Conservation (phyloP, 2,888 invertebrate species). For the Carpatolechia fugitivella region DNA sequence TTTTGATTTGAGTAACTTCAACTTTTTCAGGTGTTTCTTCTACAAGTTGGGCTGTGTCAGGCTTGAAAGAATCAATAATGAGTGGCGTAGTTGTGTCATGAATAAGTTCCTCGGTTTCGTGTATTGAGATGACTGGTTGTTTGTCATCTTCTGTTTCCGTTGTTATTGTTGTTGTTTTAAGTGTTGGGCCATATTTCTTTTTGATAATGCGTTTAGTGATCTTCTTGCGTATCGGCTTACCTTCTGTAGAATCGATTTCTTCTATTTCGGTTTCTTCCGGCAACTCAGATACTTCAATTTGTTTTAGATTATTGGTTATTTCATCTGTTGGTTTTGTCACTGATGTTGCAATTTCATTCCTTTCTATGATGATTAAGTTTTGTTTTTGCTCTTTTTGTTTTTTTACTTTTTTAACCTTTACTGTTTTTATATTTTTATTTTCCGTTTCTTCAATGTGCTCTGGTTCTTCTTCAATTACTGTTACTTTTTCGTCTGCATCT, state of each 20-base stretch:
- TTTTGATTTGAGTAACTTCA: slow-evolving; percentile 24
- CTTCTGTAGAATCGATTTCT: slow-evolving; percentile 14
- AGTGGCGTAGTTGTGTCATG: slow-evolving; percentile 36
- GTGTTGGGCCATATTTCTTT: slow-evolving; percentile 33
- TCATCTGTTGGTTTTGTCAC: background rate
- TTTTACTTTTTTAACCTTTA: background rate
- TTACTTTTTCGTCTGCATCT: background rate
- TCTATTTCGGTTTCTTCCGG: no score
- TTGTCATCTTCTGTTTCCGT: slow-evolving; percentile 33
- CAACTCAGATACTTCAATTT: slow-evolving; percentile 35
- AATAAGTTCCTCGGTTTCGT: slow-evolving; percentile 34
- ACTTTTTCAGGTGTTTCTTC: slow-evolving; percentile 29
- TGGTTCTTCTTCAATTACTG: no score
- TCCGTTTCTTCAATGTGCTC: background rate
- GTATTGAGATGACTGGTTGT: slow-evolving; percentile 39
- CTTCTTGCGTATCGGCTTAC: slow-evolving; percentile 23
- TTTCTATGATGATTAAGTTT: background rate
- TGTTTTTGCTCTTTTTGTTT: background rate
- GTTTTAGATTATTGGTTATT: slow-evolving; percentile 29
- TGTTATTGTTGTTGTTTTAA: slow-evolving; percentile 27
- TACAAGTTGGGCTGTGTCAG: slow-evolving; percentile 32
- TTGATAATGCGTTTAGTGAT: slow-evolving; percentile 32
- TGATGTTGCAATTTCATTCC: no score
- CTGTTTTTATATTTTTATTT: background rate
- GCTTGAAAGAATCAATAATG: slow-evolving; percentile 33